Evolutionary conservation across 2,113 vertebrate species (phyloP).

Genomic region (Rhinogobius similis): DNA sequence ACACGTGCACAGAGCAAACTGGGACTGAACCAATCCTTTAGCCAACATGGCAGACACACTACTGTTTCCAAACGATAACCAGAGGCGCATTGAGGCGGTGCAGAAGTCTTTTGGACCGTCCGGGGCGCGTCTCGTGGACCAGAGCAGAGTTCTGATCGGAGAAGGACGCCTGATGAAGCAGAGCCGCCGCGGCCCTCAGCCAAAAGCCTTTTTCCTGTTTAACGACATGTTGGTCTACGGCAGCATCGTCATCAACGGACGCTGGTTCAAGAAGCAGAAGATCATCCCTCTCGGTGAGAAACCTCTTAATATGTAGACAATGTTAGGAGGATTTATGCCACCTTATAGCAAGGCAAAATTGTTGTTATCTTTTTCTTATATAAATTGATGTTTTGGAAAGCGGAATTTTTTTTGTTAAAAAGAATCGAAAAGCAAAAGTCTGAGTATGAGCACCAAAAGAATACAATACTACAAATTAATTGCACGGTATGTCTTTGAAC

Average conservation of each 20-base stretch:
- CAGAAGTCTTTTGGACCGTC: constrained; percentile 83
- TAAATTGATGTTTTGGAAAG: no score
- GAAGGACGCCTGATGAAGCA: constrained; percentile 89
- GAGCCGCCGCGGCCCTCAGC: constrained; percentile 84
- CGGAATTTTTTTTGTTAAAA: no score
- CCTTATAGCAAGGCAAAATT: no score
- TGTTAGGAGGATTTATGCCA: no score
- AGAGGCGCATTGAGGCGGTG: constrained; percentile 63
- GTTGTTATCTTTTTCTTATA: no score
- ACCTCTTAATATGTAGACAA: no score
- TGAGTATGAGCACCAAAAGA: no score
- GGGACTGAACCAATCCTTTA: background rate
- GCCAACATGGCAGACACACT: constrained; percentile 76
- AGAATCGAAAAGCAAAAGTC: no score
- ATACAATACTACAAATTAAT: no score
- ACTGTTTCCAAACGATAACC: constrained; percentile 37
- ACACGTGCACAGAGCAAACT: background rate
- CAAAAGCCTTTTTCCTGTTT: constrained; percentile 91
- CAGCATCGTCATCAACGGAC: constrained; percentile 82
- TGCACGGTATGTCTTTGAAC: no score
- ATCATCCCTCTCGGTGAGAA: constrained; percentile 82
- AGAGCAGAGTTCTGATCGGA: constrained; percentile 84
- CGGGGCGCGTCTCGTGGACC: constrained; percentile 74
- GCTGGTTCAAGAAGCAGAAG: constrained; percentile 83
- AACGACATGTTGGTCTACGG: constrained; percentile 90